phyloP scores from a whole-genome alignment of 30 jellyfish, hydroid and myxozoan genomes.

The Catostylus mosaicus region DNA sequence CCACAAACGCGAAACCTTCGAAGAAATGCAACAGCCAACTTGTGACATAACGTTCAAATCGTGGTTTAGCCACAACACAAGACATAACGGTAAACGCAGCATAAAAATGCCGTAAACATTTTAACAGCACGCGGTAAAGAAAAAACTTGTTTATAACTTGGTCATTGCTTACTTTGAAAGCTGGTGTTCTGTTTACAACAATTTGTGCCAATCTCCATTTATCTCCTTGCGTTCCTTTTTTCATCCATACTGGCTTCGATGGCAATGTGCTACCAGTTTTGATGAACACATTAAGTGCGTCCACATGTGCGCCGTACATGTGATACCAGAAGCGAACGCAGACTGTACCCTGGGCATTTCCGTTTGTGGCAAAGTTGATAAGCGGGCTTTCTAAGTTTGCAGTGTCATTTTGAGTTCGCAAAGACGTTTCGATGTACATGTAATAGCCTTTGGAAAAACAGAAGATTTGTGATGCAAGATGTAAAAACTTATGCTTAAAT shows the following conservation, averaged over 20 bases:
- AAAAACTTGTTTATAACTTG: too few relatives aligned
- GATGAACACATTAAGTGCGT: slow-evolving; percentile 71
- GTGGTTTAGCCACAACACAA: too few relatives aligned
- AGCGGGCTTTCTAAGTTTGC: slow-evolving; percentile 83
- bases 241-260: slow-evolving; percentile 81
- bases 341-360: slow-evolving; percentile 52
- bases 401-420: slow-evolving; percentile 80
- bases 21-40: too few relatives aligned
- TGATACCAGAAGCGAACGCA: slow-evolving; percentile 97
- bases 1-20: too few relatives aligned
- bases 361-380: slow-evolving; percentile 66
- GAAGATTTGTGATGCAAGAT: too few relatives aligned
- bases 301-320: slow-evolving; percentile 98
- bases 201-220: slow-evolving; percentile 91
- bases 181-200: slow-evolving; percentile 75
- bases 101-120: too few relatives aligned
- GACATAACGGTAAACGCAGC: too few relatives aligned
- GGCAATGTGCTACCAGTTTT: slow-evolving; percentile 67
- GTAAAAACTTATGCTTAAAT: too few relatives aligned
- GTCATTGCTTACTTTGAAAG: slow-evolving; percentile 77
- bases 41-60: too few relatives aligned
- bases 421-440: slow-evolving; percentile 95
- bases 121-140: too few relatives aligned
- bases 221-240: slow-evolving; percentile 87
- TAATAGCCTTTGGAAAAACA: slow-evolving; percentile 68